Evolutionary conservation across 2,888 invertebrate genomes (phyloP).

Genomic region (Drosophila prolongata): DNA sequence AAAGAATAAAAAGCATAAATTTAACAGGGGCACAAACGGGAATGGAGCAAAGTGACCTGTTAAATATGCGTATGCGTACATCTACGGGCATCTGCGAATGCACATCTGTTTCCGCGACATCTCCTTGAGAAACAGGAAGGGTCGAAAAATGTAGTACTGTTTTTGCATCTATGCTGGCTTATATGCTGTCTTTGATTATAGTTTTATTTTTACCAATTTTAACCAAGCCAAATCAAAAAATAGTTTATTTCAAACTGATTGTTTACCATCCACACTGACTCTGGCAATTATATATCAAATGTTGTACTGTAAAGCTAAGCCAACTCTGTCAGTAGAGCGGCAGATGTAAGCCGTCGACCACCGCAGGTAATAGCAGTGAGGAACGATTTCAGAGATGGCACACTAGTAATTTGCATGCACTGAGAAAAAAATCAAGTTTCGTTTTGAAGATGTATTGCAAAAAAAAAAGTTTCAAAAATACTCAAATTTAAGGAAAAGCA

Average conservation of each 20-base stretch:
- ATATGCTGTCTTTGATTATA: not conserved
- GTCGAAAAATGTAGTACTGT: too few relatives aligned
- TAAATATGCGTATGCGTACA: not conserved
- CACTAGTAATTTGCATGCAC: not conserved
- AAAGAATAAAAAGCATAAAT: slow-evolving; percentile 37
- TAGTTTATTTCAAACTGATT: too few relatives aligned
- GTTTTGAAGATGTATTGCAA: too few relatives aligned
- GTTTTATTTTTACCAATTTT: not conserved
- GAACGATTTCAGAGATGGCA: not conserved
- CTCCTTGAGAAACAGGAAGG: not conserved
- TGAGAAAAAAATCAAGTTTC: not conserved
- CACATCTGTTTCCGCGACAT: slow-evolving; percentile 27
- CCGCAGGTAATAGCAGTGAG: slow-evolving; percentile 4
- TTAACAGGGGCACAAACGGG: slow-evolving; percentile 10
- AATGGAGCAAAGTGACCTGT: not conserved
- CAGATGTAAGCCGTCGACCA: slow-evolving; percentile 19
- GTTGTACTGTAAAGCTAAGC: not conserved
- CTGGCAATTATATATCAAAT: not conserved
- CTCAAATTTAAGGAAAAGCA: too few relatives aligned
- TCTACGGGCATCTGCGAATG: not conserved
- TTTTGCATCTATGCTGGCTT: too few relatives aligned
- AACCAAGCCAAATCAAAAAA: too few relatives aligned
- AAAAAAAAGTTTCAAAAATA: too few relatives aligned
- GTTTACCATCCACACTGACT: too few relatives aligned
- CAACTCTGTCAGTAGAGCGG: not conserved